Conservation (phyloP, 1,140 invertebrate species). For the Anastrepha obliqua region DNA sequence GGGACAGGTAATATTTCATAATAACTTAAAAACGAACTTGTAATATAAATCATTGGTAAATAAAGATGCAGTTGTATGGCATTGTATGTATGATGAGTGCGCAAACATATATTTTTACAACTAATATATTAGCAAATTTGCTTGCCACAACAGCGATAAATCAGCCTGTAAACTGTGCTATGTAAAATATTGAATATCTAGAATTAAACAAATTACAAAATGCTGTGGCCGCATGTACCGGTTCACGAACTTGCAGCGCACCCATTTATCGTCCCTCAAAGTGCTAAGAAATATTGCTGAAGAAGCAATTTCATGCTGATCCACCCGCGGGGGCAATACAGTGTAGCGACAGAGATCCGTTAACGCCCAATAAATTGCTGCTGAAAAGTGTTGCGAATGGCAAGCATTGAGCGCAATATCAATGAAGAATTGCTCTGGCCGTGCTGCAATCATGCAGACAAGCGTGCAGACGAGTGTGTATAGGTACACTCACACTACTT, state of each 20-base stretch:
- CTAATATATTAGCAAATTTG: not conserved
- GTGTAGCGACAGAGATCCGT: not conserved
- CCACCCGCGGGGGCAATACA: not conserved
- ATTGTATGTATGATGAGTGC: not conserved
- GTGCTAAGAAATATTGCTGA: slow-evolving; percentile 22
- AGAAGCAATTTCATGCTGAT: not conserved
- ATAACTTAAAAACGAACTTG: not conserved
- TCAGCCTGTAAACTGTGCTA: not conserved
- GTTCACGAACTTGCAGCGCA: slow-evolving; percentile 28
- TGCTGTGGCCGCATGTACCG: not conserved
- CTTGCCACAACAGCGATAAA: slow-evolving; percentile 29
- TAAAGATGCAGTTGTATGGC: not conserved
- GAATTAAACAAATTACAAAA: slow-evolving; percentile 11
- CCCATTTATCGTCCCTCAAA: slow-evolving; percentile 3
- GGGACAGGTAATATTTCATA: slow-evolving; percentile 67
- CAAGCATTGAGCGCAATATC: not conserved
- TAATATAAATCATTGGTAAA: not conserved
- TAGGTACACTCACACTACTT: not conserved
- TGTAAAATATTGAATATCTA: not conserved
- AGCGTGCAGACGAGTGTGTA: not conserved
- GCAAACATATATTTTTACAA: not conserved
- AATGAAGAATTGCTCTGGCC: not conserved
- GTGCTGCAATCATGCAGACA: not conserved
- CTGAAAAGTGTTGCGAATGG: not conserved
- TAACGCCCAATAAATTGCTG: slow-evolving; percentile 40